Percentiles rank a stretch among this genome's conserved stretches.
Evolutionary conservation across 2,888 invertebrate genomes (phyloP).

Genomic region (Cerceris ruficornis): DNA sequence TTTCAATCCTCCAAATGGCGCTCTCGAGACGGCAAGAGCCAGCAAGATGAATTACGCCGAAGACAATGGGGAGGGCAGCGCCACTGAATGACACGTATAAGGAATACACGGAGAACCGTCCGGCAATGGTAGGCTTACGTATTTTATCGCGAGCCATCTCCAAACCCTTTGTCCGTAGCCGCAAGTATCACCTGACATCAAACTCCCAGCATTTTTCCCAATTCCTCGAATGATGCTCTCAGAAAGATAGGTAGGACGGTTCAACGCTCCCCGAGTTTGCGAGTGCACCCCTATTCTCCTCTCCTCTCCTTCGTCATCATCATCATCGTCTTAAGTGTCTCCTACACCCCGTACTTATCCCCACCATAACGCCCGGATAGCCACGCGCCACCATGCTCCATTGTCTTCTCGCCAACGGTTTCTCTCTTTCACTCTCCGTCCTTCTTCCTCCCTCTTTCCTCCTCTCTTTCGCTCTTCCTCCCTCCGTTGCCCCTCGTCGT

Average conservation of each 20-base stretch:
- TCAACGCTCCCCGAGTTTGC: constrained; percentile 55
- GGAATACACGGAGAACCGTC: no score
- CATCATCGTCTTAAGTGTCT: constrained; percentile 68
- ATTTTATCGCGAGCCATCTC: no score
- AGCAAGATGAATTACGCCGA: no score
- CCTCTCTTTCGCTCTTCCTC: constrained; percentile 7
- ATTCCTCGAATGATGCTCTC: constrained; percentile 35
- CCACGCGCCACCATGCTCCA: constrained; percentile 75
- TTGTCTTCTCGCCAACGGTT: constrained; percentile 67
- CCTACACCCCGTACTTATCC: constrained; percentile 73
- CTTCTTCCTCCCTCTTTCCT: constrained; percentile 28
- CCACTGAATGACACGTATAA: no score
- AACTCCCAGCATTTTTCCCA: constrained; percentile 2
- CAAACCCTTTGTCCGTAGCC: no score
- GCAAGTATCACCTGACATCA: not conserved
- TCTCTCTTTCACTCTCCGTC: constrained; percentile 27
- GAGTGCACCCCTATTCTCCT: constrained; percentile 44
- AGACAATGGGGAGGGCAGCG: no score
- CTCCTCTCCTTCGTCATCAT: constrained; percentile 48
- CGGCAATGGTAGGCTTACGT: no score
- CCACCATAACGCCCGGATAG: constrained; percentile 58
- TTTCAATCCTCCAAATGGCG: no score
- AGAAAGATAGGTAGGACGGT: constrained; percentile 43
- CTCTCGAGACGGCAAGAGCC: no score
- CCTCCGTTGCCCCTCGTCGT: constrained; percentile 18